Conservation (phyloP, 2,113 vertebrate genomes). For the Corythoichthys intestinalis region DNA sequence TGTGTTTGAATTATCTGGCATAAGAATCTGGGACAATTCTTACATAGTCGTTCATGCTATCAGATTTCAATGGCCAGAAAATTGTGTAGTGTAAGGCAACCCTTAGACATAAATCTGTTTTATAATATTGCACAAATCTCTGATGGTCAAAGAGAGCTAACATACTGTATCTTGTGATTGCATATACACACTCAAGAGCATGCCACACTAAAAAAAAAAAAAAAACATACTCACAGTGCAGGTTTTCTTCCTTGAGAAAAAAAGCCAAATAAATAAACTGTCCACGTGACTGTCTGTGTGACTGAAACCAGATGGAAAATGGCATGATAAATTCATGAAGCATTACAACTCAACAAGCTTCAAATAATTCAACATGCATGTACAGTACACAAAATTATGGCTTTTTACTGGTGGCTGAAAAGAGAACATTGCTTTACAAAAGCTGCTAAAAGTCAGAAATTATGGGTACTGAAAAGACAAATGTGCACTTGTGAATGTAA, state of each 20-base stretch:
- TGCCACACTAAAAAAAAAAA: neutral
- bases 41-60: too few species aligned
- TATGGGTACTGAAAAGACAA: neutral
- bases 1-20: too few species aligned
- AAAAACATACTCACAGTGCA: neutral
- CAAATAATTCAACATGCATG: neutral
- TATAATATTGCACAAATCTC: neutral
- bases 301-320: conserved; percentile 3
- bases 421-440: neutral
- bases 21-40: too few species aligned
- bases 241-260: neutral
- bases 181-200: neutral
- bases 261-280: neutral
- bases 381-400: neutral
- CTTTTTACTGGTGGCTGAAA: neutral
- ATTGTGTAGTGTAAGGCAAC: too few species aligned
- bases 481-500: conserved; percentile 11
- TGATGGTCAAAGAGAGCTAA: neutral
- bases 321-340: neutral
- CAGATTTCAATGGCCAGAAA: too few species aligned
- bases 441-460: conserved; percentile 6
- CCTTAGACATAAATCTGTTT: neutral
- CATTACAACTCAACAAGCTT: neutral
- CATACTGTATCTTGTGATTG: neutral
- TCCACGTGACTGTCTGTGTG: neutral